Evolutionary conservation across 2,797 vertebrate genomes (phyloP), one percentile per base, ranked within the genome.

Genomic region (Chiloscyllium punctatum): DNA sequence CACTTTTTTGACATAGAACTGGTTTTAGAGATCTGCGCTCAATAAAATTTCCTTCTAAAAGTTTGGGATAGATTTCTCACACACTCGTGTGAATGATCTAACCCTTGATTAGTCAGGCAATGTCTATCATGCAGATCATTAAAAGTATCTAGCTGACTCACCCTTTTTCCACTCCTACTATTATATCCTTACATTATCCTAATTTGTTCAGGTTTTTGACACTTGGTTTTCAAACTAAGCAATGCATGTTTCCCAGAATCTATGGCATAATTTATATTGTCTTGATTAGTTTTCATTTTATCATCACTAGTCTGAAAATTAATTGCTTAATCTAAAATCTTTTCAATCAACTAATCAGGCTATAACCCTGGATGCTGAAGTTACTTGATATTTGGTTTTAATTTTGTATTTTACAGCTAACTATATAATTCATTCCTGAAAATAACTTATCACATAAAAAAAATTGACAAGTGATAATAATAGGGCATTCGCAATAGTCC

Each of bases 161-260:
- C 66, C n/a, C 3, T 21, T 69, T 42, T 92, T 18, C 3, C 66
- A 25, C 69, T 68, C 33, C n/a, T 37, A 92, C 23, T 92, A 69
- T 69, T 68, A 42, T 42, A 69, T 69, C 37, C 79, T 84, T 84
- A 84, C 48, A 21, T 84, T 62, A 62, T 62, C 57, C 57, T 62
- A 62, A 62, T 62, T 62, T 48, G 42, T 84, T 37, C 82, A 84
- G 37, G 23, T 48, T 84, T 37, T 48, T 84, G 82, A 84, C 82
- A 7, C 82, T 92, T 92, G n/a, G 33, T 69, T 92, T 69, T 69
- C 18, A 92, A 92, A 69, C 66, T 69, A 62, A 92, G n/a, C n/a
- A 92, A 25, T 92, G 62, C 90, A 69, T 92, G 90, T 69, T 92
- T 92, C 88, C 90, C 25, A 42, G 90, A 92, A 92, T 42, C 90